Percentiles rank a stretch among this genome's conserved stretches.
Evolutionary conservation across 2,888 invertebrate genomes (phyloP).

Genomic region (Pachydiplax longipennis): DNA sequence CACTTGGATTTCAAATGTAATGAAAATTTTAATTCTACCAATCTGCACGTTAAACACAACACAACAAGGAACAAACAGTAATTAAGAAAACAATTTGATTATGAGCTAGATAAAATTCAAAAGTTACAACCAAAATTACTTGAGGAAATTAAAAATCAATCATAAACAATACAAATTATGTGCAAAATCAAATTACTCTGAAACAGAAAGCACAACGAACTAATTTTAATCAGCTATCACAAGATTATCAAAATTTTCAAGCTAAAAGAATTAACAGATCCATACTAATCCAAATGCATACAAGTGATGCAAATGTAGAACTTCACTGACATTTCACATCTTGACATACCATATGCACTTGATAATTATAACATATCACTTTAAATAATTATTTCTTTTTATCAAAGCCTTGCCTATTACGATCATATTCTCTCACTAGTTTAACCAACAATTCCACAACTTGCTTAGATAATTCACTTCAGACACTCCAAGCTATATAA

Average conservation of each 20-base stretch:
- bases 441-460: background rate
- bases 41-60: conserved; percentile 12
- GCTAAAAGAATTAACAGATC: background rate
- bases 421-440: background rate
- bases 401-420: background rate
- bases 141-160: background rate
- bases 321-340: background rate
- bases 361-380: background rate
- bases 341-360: background rate
- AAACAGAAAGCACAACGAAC: background rate
- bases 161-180: background rate
- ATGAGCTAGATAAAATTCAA: background rate
- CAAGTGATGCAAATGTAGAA: background rate
- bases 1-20: background rate
- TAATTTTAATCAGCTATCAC: background rate
- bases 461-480: background rate
- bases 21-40: conserved; percentile 29
- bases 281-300: background rate
- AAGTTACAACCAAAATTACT: conserved; percentile 11
- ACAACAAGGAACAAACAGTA: conserved; percentile 16
- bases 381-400: background rate
- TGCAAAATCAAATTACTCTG: conserved; percentile 9
- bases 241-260: background rate
- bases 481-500: conserved; percentile 17
- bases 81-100: conserved; percentile 16